Evolutionary conservation across 30 jellyfish, hydroid and myxozoan species (phyloP).

Genomic region (Chrysaora quinquecirrha): DNA sequence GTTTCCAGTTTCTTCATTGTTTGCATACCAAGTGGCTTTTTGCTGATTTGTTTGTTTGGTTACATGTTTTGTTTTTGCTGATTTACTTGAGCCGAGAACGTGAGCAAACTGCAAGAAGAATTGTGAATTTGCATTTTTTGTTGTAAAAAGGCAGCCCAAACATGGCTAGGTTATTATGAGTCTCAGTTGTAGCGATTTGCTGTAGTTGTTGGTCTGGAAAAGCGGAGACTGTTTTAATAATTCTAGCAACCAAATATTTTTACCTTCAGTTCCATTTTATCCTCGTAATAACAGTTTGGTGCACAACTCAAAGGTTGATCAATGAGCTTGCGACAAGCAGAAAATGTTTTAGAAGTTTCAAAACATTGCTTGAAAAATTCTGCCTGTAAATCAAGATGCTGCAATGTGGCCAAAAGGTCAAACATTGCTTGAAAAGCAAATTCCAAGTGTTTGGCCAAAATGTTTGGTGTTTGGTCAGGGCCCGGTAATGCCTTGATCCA

Average conservation of each 20-base stretch:
- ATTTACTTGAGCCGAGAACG: conserved; percentile 61
- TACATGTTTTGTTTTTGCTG: not conserved
- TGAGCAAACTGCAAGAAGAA: conserved; percentile 60
- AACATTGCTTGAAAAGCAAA: too few species aligned
- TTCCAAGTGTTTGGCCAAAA: too few species aligned
- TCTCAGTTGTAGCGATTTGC: not conserved
- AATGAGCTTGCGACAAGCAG: too few species aligned
- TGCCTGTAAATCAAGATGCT: too few species aligned
- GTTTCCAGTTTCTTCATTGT: conserved; percentile 8
- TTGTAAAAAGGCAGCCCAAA: not conserved
- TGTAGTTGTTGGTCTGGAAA: not conserved
- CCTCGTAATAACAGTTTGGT: too few species aligned
- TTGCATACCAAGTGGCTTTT: conserved; percentile 55
- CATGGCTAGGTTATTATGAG: not conserved
- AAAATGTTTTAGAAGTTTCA: too few species aligned
- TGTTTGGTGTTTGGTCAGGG: too few species aligned
- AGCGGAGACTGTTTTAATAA: not conserved
- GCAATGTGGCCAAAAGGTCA: too few species aligned
- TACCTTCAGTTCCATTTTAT: too few species aligned
- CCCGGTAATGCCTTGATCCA: too few species aligned
- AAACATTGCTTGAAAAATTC: too few species aligned
- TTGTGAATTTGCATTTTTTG: not conserved
- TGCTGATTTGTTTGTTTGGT: conserved; percentile 31
- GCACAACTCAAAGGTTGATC: too few species aligned
- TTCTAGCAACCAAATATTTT: not conserved